Evolutionary conservation across 2,797 vertebrate species (phyloP).

Genomic region (Staurois parvus): DNA sequence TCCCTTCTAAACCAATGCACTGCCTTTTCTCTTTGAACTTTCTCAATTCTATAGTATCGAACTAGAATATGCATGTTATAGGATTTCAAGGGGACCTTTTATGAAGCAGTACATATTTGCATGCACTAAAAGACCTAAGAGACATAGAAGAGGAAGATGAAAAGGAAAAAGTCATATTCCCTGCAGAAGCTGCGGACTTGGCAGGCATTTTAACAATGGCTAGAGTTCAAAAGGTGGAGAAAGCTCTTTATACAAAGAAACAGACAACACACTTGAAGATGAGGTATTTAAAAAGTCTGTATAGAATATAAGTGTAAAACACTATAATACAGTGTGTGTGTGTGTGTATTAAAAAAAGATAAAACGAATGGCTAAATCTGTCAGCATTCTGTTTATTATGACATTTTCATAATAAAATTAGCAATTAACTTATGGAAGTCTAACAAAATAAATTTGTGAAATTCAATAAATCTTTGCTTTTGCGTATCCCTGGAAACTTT

Average conservation of each 20-base stretch:
- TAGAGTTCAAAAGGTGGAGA: conserved; percentile 61
- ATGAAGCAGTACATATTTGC: conserved; percentile 55
- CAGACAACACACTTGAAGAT: conserved; percentile 49
- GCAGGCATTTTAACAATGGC: conserved; percentile 60
- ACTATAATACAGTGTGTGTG: neutral
- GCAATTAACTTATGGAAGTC: too few relatives aligned
- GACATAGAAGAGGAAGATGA: conserved; percentile 55
- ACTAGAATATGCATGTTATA: conserved; percentile 55
- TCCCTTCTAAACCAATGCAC: conserved; percentile 1
- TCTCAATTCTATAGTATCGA: conserved; percentile 33
- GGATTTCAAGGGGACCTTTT: conserved; percentile 60
- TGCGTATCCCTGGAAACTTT: too few relatives aligned
- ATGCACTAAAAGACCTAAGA: conserved; percentile 58
- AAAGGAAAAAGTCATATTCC: conserved; percentile 61
- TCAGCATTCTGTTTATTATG: too few relatives aligned
- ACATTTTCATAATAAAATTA: too few relatives aligned
- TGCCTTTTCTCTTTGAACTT: conserved; percentile 50
- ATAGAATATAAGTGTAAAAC: conserved; percentile 28
- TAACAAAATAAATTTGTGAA: too few relatives aligned
- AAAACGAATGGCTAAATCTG: too few relatives aligned
- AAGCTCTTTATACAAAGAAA: conserved; percentile 60
- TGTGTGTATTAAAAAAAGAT: too few relatives aligned
- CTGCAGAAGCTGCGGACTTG: conserved; percentile 50
- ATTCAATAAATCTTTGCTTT: too few relatives aligned
- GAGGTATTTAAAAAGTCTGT: conserved; percentile 45